A percentile compares a stretch with the other conserved stretches of the same genome.
These are phyloP conservation scores for Xerus inauris DNA, from an alignment of 2,113 vertebrate species.

Conservation along the genomic window DNA sequence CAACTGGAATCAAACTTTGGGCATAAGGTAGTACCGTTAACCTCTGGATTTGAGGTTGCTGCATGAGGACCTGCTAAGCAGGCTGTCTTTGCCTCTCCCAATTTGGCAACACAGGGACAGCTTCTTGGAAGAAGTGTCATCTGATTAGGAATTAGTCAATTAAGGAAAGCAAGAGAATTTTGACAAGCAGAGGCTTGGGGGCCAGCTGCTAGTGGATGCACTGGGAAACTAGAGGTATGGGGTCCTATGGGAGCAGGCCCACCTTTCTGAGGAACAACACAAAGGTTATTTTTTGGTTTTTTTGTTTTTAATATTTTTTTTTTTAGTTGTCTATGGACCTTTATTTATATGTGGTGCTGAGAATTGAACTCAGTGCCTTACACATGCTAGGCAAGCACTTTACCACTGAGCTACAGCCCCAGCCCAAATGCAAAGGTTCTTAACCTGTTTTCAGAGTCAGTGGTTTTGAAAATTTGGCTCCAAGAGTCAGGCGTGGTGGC, in stretches of 20 bases:
- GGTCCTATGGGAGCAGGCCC: not conserved
- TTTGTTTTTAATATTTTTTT: too few species aligned
- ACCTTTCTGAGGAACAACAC: not conserved
- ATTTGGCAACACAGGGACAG: not conserved
- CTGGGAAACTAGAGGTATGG: not conserved
- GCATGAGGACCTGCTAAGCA: not conserved
- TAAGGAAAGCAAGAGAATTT: not conserved
- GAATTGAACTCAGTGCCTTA: too few species aligned
- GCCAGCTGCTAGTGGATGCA: not conserved
- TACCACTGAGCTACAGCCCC: too few species aligned
- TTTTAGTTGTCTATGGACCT: too few species aligned
- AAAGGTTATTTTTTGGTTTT: not conserved
- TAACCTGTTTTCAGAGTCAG: not conserved
- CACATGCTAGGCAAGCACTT: too few species aligned
- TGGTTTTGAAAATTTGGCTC: constrained; percentile 23
- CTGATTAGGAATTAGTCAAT: not conserved
- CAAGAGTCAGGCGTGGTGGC: too few species aligned
- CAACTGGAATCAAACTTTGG: not conserved
- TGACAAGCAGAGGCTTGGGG: too few species aligned
- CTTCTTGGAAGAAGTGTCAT: not conserved
- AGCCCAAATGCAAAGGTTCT: not conserved
- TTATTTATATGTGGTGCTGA: too few species aligned
- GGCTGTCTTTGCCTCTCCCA: not conserved
- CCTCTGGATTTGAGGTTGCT: not conserved
- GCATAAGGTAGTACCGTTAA: not conserved